Percentiles rank a stretch among this genome's conserved stretches.
Evolutionary conservation across 2,113 vertebrate genomes (phyloP).

Genomic region (Paracanthobrama guichenoti): DNA sequence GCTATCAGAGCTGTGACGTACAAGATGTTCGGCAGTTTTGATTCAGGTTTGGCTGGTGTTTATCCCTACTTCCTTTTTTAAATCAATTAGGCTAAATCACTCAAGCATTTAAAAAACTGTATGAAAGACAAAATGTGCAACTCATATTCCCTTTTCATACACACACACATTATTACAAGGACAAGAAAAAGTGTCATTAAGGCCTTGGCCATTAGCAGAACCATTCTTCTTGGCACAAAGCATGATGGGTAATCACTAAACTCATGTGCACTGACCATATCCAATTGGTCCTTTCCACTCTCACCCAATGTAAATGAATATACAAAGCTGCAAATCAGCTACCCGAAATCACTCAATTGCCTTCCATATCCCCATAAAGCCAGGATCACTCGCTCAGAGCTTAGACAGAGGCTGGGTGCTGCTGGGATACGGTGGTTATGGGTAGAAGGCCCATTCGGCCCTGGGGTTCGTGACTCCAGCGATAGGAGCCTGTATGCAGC

Average conservation of each 20-base stretch:
- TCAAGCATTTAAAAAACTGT: neutral
- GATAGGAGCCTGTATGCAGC: constrained; percentile 64
- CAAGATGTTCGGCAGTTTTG: neutral
- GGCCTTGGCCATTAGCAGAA: neutral
- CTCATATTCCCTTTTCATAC: neutral
- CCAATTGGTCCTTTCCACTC: neutral
- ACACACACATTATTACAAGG: neutral
- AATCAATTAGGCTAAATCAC: neutral
- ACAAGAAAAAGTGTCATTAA: neutral
- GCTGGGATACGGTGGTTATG: constrained; percentile 7
- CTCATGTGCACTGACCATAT: neutral
- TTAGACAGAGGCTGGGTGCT: constrained; percentile 25
- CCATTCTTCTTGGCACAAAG: neutral
- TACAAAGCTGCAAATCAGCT: neutral
- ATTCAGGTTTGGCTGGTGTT: neutral
- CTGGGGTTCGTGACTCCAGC: constrained; percentile 61
- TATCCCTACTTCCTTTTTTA: neutral
- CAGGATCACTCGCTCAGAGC: constrained; percentile 32
- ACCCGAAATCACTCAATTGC: neutral
- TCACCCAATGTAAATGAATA: neutral
- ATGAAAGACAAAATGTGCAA: neutral
- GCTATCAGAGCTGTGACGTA: neutral
- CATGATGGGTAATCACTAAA: neutral
- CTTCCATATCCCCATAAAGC: too few relatives aligned
- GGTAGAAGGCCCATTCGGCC: constrained; percentile 67